phyloP scores from a whole-genome alignment of 1,140 invertebrate genomes.

The Antheraea pernyi region DNA sequence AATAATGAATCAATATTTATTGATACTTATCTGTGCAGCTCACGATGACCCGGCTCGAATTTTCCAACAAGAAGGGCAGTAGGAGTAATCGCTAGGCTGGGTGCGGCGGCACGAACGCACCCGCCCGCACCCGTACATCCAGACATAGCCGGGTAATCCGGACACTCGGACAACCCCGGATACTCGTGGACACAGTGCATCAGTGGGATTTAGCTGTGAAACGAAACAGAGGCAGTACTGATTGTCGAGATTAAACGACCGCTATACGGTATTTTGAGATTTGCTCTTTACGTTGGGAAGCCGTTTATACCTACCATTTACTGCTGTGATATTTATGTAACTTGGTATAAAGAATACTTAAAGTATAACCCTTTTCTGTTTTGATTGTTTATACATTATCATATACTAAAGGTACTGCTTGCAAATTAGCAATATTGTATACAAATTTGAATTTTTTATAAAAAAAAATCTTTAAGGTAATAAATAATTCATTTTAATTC shows the following conservation, averaged over 20 bases:
- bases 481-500: too few relatives aligned
- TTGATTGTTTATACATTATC: too few relatives aligned
- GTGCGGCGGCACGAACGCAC: slow-evolving; percentile 61
- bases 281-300: slow-evolving; percentile 36
- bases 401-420: too few relatives aligned
- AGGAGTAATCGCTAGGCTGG: slow-evolving; percentile 59
- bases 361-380: too few relatives aligned
- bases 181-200: slow-evolving; percentile 28
- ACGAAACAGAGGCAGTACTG: slow-evolving; percentile 64
- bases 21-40: slow-evolving; percentile 61
- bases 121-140: slow-evolving; percentile 48
- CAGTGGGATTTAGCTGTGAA: slow-evolving; percentile 58
- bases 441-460: too few relatives aligned
- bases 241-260: slow-evolving; percentile 70
- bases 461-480: too few relatives aligned
- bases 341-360: too few relatives aligned
- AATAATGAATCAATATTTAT: slow-evolving; percentile 38
- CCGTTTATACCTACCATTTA: slow-evolving; percentile 20
- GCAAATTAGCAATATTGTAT: too few relatives aligned
- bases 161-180: slow-evolving; percentile 38
- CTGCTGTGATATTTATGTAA: not conserved
- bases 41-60: slow-evolving; percentile 47
- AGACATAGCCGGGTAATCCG: slow-evolving; percentile 59
- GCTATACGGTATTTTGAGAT: slow-evolving; percentile 49
- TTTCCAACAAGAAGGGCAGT: slow-evolving; percentile 54